Percentiles rank a stretch among this genome's conserved stretches.
These are phyloP conservation scores for zebrafish (Danio rerio) DNA, from an alignment of 2,113 vertebrate species.

Conservation along the genomic window GRCz12tu NC_133190.1:28858501-28859000, in stretches of 20 bases:
- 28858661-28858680: not conserved
- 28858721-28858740: constrained; percentile 18
- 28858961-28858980: constrained; percentile 14
- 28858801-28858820: constrained; percentile 38
- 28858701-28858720: constrained; percentile 33
- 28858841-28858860: constrained; percentile 32
- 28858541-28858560: too few relatives aligned
- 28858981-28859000: constrained; percentile 15
- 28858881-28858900: constrained; percentile 35
- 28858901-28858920: constrained; percentile 42
- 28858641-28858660: not conserved
- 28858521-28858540: too few relatives aligned
- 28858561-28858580: too few relatives aligned
- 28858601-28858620: too few relatives aligned
- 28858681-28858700: constrained; percentile 9
- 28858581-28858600: too few relatives aligned
- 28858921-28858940: constrained; percentile 43
- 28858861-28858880: constrained; percentile 29
- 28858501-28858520: too few relatives aligned
- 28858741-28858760: constrained; percentile 2
- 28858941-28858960: constrained; percentile 38
- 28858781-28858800: constrained; percentile 34
- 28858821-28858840: constrained; percentile 43
- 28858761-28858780: not conserved
- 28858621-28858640: not conserved